A percentile compares a stretch with the other conserved stretches of the same genome.
These are phyloP conservation scores for Zoanthus solanderi DNA, from an alignment of 92 coral and sea anemone genomes.

Conservation along the genomic window DNA sequence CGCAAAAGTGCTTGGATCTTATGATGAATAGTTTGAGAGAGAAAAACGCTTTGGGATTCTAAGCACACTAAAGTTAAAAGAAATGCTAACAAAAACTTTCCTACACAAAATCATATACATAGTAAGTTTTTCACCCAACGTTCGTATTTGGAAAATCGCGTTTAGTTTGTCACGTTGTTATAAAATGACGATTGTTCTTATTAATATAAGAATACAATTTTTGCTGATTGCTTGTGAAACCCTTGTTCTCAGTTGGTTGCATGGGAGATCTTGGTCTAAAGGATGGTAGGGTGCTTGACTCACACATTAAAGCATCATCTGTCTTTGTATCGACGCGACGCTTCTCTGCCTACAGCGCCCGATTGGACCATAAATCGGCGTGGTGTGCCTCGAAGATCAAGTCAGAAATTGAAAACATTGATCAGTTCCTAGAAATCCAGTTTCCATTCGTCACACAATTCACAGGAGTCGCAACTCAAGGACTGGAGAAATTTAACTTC, in stretches of 20 bases:
- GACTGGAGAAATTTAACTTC: background rate
- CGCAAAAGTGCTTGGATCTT: no score
- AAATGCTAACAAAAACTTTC: no score
- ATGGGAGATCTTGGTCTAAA: slow-evolving; percentile 21
- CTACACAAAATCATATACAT: no score
- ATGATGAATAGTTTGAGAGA: no score
- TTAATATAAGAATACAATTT: background rate
- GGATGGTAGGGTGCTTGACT: slow-evolving; percentile 29
- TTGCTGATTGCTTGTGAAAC: background rate
- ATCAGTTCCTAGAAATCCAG: slow-evolving; percentile 38
- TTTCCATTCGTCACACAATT: slow-evolving; percentile 29
- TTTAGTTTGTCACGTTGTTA: no score
- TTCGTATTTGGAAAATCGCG: no score
- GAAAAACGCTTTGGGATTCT: no score
- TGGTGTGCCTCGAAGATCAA: slow-evolving; percentile 45
- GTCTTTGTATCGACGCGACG: slow-evolving; percentile 19
- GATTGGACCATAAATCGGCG: slow-evolving; percentile 19
- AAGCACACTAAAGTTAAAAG: no score
- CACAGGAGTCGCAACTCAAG: slow-evolving; percentile 39
- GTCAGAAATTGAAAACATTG: slow-evolving; percentile 35
- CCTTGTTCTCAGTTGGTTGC: slow-evolving; percentile 17
- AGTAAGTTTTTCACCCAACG: no score
- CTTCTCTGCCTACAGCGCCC: slow-evolving; percentile 18
- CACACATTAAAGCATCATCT: slow-evolving; percentile 41
- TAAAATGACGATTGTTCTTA: background rate